Base-by-base conservation (phyloP, 2,888 invertebrate species). In the Orgyia antiqua region DNA sequence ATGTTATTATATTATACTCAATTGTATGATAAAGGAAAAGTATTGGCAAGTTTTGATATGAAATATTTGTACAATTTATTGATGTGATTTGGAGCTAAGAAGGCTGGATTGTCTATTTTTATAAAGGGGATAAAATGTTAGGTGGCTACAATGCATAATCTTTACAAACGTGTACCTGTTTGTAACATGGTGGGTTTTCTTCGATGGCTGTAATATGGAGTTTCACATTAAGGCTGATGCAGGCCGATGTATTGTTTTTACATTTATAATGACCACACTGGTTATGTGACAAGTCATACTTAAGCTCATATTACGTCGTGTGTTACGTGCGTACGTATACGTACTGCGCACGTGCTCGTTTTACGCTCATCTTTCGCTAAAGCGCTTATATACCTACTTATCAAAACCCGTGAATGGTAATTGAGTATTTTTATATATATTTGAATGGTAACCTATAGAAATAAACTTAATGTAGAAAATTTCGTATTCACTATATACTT, bases 61-160 rank as follows among this genome's bases (percentile, higher is more conserved):
- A 68, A 58, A 62, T 62, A 64, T 68, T 65, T 73, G 71, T 75
- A 69, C 58, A 58, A 61, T 56, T 39, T 51, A 46, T 51, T 31
- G 41, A 49, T 45, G 49, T 56, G 41, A 49, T 45, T 48, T 56
- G 57, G 55, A 44, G 46, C 44, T 45, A 42, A 39, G 33, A 59
- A 59, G 61, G 62, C 54, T 61, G 59, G 61, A 56, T 57, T 69
- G 65, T 71, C 69, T 78, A 78, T 79, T 79, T 79, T 79, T 80
- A 56, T 78, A 78, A 70, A 45, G 68, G 64, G 68, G 66, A 53
- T 52, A 54, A 59, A 61, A 71, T 73, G 77, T 79, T 78, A 73
- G 65, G 77, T 79, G 78, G 79, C 75, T 79, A 73, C 71, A 70
- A 63, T 68, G 71, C 75, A 75, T 72, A 69, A 66, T 65, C 49